Conservation (phyloP, 1,140 invertebrate species). For the Fopius arisanus region DNA sequence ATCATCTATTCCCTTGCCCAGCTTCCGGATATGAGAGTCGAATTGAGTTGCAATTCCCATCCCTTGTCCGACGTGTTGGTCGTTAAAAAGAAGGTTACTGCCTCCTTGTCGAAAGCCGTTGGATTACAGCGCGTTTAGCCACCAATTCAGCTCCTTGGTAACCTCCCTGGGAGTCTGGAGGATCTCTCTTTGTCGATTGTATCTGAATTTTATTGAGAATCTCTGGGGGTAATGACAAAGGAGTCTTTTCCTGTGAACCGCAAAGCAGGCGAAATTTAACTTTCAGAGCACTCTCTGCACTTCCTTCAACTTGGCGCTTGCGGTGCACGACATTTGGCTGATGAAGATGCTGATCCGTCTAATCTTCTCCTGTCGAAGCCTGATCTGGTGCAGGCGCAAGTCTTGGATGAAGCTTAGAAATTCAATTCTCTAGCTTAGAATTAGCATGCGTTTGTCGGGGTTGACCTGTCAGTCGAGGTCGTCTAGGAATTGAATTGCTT, state of each 20-base stretch:
- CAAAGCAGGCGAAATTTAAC: neutral
- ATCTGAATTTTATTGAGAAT: too few species aligned
- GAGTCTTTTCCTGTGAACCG: too few species aligned
- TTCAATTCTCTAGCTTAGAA: constrained; percentile 28
- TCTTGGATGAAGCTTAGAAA: constrained; percentile 39
- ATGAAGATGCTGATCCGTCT: neutral
- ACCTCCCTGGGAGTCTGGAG: too few species aligned
- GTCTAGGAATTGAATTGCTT: constrained; percentile 40
- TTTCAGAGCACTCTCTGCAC: constrained; percentile 28
- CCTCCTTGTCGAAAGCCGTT: neutral
- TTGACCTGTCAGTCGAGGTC: constrained; percentile 38
- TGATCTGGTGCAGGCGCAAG: constrained; percentile 20
- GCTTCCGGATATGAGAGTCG: constrained; percentile 15
- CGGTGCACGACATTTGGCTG: neutral
- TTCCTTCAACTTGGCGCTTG: constrained; percentile 27
- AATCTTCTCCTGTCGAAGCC: constrained; percentile 21
- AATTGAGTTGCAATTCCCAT: constrained; percentile 34
- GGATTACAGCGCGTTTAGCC: too few species aligned
- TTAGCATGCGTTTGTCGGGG: constrained; percentile 29
- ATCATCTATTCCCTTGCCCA: constrained; percentile 19
- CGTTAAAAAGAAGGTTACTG: neutral
- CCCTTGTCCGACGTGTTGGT: constrained; percentile 15
- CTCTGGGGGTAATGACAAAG: too few species aligned
- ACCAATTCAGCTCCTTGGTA: too few species aligned
- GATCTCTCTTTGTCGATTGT: too few species aligned